Conservation (phyloP, 2,888 invertebrate genomes). For the Macrosiphum euphorbiae region DNA sequence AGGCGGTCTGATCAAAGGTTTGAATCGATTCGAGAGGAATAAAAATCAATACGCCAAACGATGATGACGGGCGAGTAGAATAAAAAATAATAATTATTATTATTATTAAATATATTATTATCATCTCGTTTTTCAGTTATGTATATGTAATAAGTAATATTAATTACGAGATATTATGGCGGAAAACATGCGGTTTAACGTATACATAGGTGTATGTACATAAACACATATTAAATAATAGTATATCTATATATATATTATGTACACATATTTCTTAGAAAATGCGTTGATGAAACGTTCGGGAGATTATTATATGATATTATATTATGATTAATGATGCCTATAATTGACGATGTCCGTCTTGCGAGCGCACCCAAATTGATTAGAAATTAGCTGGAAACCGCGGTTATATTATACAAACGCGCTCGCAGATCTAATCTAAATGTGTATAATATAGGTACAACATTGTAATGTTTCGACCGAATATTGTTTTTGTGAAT, state of each 20-base stretch:
- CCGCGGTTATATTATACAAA: background rate
- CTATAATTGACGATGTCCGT: background rate
- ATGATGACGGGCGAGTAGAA: background rate
- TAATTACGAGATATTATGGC: no score
- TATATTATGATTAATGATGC: constrained; percentile 4
- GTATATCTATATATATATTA: background rate
- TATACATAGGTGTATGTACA: no score
- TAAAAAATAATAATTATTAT: constrained; percentile 5
- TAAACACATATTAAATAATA: background rate
- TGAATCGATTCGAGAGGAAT: background rate
- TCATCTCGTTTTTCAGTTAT: background rate
- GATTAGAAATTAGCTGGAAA: constrained; percentile 46
- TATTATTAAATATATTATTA: background rate
- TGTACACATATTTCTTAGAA: background rate
- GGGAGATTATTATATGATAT: background rate
- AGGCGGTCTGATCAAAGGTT: constrained; percentile 39
- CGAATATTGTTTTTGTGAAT: background rate
- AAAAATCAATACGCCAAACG: background rate
- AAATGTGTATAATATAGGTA: background rate
- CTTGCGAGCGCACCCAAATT: constrained; percentile 34
- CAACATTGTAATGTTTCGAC: background rate
- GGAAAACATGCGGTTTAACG: background rate
- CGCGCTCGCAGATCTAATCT: no score
- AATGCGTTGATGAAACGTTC: background rate
- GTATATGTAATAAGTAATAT: background rate